Conservation (phyloP, 2,888 invertebrate species). For the Ophioninae sp. region DNA sequence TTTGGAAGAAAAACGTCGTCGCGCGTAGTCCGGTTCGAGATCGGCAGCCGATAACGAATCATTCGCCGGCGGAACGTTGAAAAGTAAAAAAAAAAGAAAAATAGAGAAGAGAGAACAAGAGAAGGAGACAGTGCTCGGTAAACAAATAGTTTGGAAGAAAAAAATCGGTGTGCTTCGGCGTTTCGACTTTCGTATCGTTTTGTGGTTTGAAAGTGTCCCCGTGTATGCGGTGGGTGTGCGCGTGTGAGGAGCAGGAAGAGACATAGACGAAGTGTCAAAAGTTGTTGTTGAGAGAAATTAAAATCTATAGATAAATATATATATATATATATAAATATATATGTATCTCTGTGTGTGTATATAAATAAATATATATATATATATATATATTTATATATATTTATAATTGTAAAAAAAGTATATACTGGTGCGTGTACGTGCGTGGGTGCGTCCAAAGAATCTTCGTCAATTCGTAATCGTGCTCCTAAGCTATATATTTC, state of each 20-base stretch:
- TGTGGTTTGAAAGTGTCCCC: slow-evolving; percentile 9
- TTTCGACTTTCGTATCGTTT: slow-evolving; percentile 22
- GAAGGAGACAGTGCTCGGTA: slow-evolving; percentile 4
- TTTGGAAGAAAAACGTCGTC: too few relatives aligned
- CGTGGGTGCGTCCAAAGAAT: slow-evolving; percentile 23
- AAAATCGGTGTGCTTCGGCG: slow-evolving; percentile 20
- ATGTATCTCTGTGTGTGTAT: not conserved
- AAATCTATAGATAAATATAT: slow-evolving; percentile 9
- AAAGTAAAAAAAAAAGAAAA: too few relatives aligned
- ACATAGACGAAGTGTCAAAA: slow-evolving; percentile 32
- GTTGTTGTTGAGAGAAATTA: slow-evolving; percentile 36
- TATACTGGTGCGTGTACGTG: not conserved
- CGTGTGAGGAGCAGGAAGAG: slow-evolving; percentile 40
- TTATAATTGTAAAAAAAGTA: too few relatives aligned
- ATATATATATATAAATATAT: not conserved
- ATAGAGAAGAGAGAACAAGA: not conserved
- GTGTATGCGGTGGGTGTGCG: slow-evolving; percentile 15
- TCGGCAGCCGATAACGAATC: too few relatives aligned
- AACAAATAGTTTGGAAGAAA: not conserved
- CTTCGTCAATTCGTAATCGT: slow-evolving; percentile 42
- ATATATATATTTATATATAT: not conserved
- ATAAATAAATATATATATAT: not conserved
- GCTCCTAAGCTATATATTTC: slow-evolving; percentile 34
- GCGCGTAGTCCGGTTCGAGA: too few relatives aligned
- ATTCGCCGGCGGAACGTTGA: too few relatives aligned